Evolutionary conservation across 2,888 invertebrate species (phyloP).

Genomic region (Alloscopus bannaensis): DNA sequence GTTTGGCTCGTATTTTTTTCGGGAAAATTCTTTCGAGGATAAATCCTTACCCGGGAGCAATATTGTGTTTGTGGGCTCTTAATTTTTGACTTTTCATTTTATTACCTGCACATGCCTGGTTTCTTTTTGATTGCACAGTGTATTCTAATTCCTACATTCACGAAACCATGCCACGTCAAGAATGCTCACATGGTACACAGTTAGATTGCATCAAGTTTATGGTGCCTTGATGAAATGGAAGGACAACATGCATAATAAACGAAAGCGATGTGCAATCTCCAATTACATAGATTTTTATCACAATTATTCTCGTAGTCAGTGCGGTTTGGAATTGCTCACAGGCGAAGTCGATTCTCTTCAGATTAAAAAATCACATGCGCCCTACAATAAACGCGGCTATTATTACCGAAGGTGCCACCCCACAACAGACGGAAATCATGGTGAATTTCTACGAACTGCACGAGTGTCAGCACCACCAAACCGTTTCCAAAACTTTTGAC

Average conservation of each 20-base stretch:
- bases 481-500: constrained; percentile 36
- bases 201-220: no score
- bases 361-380: background rate
- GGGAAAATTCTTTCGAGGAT: constrained; percentile 45
- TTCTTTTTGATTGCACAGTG: no score
- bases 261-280: background rate
- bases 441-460: constrained; percentile 3
- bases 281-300: background rate
- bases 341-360: no score
- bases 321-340: no score
- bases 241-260: background rate
- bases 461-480: constrained; percentile 3
- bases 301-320: no score
- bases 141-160: no score
- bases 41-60: constrained; percentile 59
- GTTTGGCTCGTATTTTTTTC: constrained; percentile 26
- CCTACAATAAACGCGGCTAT: no score
- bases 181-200: no score
- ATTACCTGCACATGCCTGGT: no score
- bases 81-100: no score
- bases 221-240: no score
- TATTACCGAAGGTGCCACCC: background rate
- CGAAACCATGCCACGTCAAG: no score
- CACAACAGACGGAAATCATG: constrained; percentile 15
- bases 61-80: background rate